Conservation (phyloP, 2,797 vertebrate species). For the Orestias chungarensis region DNA sequence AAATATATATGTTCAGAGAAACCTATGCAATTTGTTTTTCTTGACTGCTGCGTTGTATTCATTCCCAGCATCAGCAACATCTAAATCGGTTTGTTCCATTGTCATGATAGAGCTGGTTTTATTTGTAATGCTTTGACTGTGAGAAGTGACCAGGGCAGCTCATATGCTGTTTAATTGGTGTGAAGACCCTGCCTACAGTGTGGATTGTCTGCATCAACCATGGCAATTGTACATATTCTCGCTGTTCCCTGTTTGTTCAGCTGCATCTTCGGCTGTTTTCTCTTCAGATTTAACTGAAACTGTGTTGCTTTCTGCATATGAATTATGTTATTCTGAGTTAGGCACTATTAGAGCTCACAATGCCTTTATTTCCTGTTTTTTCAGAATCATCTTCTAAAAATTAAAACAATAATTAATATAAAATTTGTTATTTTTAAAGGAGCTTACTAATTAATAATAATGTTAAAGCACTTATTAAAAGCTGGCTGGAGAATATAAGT, state of each 20-base stretch:
- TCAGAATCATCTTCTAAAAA: neutral
- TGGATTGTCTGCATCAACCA: neutral
- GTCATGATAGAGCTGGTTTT: neutral
- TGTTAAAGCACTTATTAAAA: neutral
- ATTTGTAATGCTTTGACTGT: neutral
- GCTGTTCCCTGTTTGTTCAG: neutral
- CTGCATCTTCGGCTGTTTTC: neutral
- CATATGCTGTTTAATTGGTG: constrained; percentile 1
- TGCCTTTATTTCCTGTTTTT: neutral
- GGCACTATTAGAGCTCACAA: neutral
- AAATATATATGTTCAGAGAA: neutral
- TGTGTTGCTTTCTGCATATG: neutral
- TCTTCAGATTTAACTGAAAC: neutral
- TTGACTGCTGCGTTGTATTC: neutral
- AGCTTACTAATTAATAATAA: neutral
- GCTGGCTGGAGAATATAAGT: neutral
- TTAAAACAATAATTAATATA: neutral
- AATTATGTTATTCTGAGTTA: neutral
- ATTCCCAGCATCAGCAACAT: neutral
- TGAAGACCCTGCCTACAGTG: constrained; percentile 6
- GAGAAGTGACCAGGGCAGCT: neutral
- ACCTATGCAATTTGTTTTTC: neutral
- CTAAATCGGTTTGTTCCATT: neutral
- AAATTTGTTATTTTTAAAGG: neutral
- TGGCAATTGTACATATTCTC: constrained; percentile 6